phyloP scores from a whole-genome alignment of 2,797 vertebrate species.

The Rhincodon typus region DNA sequence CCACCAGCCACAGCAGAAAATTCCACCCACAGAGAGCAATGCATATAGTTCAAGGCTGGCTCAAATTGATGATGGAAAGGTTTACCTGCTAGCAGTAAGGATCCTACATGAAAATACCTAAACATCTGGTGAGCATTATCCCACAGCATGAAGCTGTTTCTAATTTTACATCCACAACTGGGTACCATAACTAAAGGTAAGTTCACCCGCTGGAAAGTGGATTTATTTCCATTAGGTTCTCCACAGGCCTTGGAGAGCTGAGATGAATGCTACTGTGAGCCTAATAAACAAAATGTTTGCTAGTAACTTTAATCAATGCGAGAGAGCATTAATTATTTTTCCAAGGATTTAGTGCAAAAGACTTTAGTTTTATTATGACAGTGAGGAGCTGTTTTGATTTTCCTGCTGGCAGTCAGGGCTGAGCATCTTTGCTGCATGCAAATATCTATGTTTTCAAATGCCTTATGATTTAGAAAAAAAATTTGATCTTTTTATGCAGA shows the following conservation, averaged over 20 bases:
- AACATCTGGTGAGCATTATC: not conserved
- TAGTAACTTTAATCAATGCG: not conserved
- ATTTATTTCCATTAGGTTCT: not conserved
- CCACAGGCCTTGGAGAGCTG: not conserved
- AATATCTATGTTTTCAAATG: not conserved
- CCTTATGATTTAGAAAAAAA: not conserved
- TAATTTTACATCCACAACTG: not conserved
- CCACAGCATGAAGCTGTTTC: not conserved
- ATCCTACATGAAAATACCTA: not conserved
- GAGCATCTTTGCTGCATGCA: not conserved
- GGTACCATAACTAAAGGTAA: not conserved
- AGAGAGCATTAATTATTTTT: not conserved
- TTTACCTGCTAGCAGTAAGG: not conserved
- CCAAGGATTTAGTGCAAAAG: not conserved
- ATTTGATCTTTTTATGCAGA: not conserved
- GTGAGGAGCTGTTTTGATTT: not conserved
- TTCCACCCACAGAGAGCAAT: not conserved
- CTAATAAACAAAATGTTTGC: constrained; percentile 19
- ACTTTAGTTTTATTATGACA: not conserved
- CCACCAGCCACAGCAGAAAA: too few species aligned
- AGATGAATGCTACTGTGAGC: too few species aligned
- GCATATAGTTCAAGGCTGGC: not conserved
- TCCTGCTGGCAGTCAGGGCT: not conserved
- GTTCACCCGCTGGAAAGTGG: not conserved
- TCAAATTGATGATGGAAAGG: not conserved